Evolutionary conservation across 2,797 vertebrate species (phyloP).

Genomic region (Lepus townsendii): DNA sequence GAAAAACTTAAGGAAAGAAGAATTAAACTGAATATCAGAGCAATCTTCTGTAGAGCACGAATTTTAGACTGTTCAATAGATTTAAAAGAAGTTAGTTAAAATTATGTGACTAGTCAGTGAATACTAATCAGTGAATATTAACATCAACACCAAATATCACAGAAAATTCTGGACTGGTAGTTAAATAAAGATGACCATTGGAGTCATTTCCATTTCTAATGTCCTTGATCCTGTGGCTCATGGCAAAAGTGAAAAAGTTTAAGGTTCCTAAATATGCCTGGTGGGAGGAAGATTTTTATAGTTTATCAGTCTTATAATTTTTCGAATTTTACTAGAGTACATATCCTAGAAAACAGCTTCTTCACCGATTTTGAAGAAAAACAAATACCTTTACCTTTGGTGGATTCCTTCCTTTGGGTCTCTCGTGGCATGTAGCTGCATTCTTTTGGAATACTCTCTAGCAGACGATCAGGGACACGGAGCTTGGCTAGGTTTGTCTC

Average conservation of each 20-base stretch:
- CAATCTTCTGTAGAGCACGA: background rate
- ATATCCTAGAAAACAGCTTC: slow-evolving; percentile 14
- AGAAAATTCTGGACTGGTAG: slow-evolving; percentile 24
- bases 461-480: slow-evolving; percentile 90
- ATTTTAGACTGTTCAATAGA: slow-evolving; percentile 43
- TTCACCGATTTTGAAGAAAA: slow-evolving; percentile 1
- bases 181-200: slow-evolving; percentile 23
- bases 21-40: slow-evolving; percentile 50
- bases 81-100: slow-evolving; percentile 57
- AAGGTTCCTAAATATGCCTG: background rate
- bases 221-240: background rate
- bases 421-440: slow-evolving; percentile 93
- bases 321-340: slow-evolving; percentile 17
- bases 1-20: slow-evolving; percentile 32
- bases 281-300: slow-evolving; percentile 36
- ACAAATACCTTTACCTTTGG: slow-evolving; percentile 89
- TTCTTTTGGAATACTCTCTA: slow-evolving; percentile 93
- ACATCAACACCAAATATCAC: slow-evolving; percentile 22
- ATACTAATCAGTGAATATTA: slow-evolving; percentile 23
- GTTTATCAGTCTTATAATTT: background rate
- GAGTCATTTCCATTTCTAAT: slow-evolving; percentile 14
- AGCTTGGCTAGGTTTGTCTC: slow-evolving; percentile 85
- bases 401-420: slow-evolving; percentile 87
- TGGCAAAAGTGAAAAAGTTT: slow-evolving; percentile 22
- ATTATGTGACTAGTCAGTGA: background rate